Base-by-base conservation (phyloP, 2,113 vertebrate genomes). In the Sinosuthora webbiana region DNA sequence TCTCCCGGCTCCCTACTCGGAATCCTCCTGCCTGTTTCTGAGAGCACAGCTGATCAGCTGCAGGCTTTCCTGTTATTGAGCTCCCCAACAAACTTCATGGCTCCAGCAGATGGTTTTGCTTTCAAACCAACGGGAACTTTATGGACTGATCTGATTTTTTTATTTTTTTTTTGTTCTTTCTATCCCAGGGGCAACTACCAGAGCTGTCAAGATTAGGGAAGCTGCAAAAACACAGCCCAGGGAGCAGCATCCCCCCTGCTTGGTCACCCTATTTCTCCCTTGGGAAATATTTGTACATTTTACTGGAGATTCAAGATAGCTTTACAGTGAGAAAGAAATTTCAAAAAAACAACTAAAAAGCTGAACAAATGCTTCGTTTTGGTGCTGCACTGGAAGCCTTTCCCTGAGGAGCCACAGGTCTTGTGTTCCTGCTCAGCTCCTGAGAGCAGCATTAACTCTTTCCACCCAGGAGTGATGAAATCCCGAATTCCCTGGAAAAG, bases 401-500 rank as follows among this genome's bases (percentile, higher is more conserved):
- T 64, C 71, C 73, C 93, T 14, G 69, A 77, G 68, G 77, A 87
- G 53, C 1, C 67, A 0, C 79, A 12, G 88, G 31, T 28, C 63
- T 37, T 27, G 70, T 3, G 2, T 65, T 44, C 64, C 64, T 4
- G 5, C 1, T 13, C 63, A 77, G 77, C 44, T 68, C 31, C 52
- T 2, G 42, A 70, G 47, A 1, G 0, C 69, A 6, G 87, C 65
- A 2, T 94, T 95, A 94, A 93, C 96, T 93, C 97, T 92, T 96
- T 97, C 96, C 60, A 93, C 68, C 70, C 88, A 78, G 68, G 87
- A 95, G 95, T 94, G 97, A 97, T 91, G 97, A 98, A 97, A 98
- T 83, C 92, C 95, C 76, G 89, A 86, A 93, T 93, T 97, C 96
- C 97, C 97, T 17, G 44, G 91, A 90, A 96, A 81, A 93, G 94